These are phyloP conservation scores for Melanaphis sacchari DNA, from an alignment of 1,140 invertebrate species.

Conservation along the genomic window DNA sequence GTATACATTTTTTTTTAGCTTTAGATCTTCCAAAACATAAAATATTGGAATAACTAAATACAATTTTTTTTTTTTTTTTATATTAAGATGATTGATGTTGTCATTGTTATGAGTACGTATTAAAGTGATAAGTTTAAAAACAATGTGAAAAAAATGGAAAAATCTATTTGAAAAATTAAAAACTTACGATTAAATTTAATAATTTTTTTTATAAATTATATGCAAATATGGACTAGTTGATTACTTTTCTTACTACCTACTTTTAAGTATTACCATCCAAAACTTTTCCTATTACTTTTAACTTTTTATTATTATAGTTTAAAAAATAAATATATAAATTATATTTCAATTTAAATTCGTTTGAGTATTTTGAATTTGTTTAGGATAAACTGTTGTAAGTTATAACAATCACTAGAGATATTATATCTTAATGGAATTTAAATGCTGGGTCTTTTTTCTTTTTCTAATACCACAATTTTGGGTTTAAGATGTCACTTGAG, in stretches of 20 bases:
- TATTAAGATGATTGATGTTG: not conserved
- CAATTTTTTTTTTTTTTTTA: not conserved
- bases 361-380: not conserved
- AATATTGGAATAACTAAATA: not conserved
- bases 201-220: not conserved
- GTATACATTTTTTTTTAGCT: not conserved
- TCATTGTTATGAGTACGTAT: not conserved
- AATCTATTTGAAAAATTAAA: not conserved
- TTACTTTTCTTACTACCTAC: not conserved
- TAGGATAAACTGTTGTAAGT: not conserved
- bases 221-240: not conserved
- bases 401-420: not conserved
- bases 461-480: not conserved
- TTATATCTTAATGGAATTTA: not conserved
- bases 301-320: constrained; percentile 25
- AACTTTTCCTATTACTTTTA: constrained; percentile 43
- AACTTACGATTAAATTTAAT: not conserved
- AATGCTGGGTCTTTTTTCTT: not conserved
- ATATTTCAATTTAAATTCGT: not conserved
- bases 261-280: constrained; percentile 26
- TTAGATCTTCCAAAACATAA: too few relatives aligned
- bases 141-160: not conserved
- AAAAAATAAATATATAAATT: not conserved
- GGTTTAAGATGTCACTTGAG: not conserved
- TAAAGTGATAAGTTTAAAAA: not conserved